Base-by-base conservation (phyloP, 2,113 vertebrate genomes). In the Pseudopodoces humilis region DNA sequence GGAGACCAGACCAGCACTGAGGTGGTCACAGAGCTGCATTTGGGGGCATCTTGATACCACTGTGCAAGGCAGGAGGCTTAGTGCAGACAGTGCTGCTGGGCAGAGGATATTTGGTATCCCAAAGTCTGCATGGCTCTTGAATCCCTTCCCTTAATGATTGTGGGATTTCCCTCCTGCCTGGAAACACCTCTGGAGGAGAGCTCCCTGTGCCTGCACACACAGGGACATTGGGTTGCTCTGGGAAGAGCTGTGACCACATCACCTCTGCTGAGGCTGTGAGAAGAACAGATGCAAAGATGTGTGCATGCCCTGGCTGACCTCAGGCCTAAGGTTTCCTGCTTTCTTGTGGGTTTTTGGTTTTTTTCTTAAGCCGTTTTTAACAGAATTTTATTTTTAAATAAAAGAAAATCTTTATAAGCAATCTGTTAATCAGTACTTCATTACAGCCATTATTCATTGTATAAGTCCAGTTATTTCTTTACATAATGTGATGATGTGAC, bases 311-410 rank as follows among this genome's bases (percentile, higher is more conserved):
- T 96, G 92, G 94, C 91, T 90, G 85, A 95, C 93, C 94, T 97
- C 93, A 95, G 95, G 95, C 88, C 83, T 93, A 96, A 92, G 49
- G 58, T 94, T 83, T 89, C 71, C 86, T 86, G 58, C 86, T 94
- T 93, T 92, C 79, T 82, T 64, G 18, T 86, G 37, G 2, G 10
- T 41, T 68, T 50, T 72, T 44, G 7, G 53, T 60, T 58, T 47
- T 35, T 9, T 68, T 10, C 70, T 82, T 88, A 86, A 96, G 62
- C 94, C 69, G 63, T 96, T 97, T 97, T 97, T 95, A 98, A 97
- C 97, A 98, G 96, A 98, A 97, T 96, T 98, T 97, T 97, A 97
- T 98, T 98, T 98, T 98, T 96, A 96, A 98, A 97, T 95, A 80
- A 97, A 87, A 86, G 83, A 96, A 95, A 86, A 82, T 75, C 96